These are phyloP conservation scores for Diplogasteroides magnus DNA, from an alignment of 1,140 invertebrate genomes.

Conservation along the genomic window DNA sequence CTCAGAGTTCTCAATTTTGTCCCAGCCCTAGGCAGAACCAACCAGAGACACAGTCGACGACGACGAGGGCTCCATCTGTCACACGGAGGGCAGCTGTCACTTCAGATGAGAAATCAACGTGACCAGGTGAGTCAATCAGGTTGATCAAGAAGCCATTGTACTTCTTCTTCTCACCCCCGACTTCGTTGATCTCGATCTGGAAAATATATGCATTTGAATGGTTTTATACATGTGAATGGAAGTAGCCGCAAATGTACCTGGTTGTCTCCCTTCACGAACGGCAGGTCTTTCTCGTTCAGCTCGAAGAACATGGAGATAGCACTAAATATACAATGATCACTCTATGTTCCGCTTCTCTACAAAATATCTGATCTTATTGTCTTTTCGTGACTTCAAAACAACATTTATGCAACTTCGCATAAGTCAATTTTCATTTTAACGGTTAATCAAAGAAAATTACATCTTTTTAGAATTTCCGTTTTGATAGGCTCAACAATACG, in stretches of 20 bases:
- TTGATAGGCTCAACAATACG: not conserved
- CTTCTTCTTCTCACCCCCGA: slow-evolving; percentile 74
- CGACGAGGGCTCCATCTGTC: slow-evolving; percentile 95
- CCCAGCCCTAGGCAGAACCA: too few relatives aligned
- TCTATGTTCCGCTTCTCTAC: too few relatives aligned
- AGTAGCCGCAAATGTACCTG: slow-evolving; percentile 16
- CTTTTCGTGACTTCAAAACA: too few relatives aligned
- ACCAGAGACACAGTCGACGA: slow-evolving; percentile 99
- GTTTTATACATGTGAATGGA: not conserved
- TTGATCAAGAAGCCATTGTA: slow-evolving; percentile 97
- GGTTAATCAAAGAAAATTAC: too few relatives aligned
- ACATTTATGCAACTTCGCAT: too few relatives aligned
- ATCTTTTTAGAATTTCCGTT: too few relatives aligned
- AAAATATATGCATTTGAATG: not conserved
- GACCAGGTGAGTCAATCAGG: slow-evolving; percentile 95
- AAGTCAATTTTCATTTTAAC: too few relatives aligned
- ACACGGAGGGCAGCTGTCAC: slow-evolving; percentile 97
- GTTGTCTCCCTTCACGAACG: slow-evolving; percentile 64
- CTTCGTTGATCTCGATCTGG: slow-evolving; percentile 28
- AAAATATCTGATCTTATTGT: too few relatives aligned
- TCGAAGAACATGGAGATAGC: slow-evolving; percentile 98
- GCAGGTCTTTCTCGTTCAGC: slow-evolving; percentile 77
- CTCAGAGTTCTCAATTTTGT: not conserved
- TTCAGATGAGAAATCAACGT: slow-evolving; percentile 99
- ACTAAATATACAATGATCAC: slow-evolving; percentile 64